phyloP scores from a whole-genome alignment of 2,113 vertebrate species.

The Tragelaphus strepsiceros region DNA sequence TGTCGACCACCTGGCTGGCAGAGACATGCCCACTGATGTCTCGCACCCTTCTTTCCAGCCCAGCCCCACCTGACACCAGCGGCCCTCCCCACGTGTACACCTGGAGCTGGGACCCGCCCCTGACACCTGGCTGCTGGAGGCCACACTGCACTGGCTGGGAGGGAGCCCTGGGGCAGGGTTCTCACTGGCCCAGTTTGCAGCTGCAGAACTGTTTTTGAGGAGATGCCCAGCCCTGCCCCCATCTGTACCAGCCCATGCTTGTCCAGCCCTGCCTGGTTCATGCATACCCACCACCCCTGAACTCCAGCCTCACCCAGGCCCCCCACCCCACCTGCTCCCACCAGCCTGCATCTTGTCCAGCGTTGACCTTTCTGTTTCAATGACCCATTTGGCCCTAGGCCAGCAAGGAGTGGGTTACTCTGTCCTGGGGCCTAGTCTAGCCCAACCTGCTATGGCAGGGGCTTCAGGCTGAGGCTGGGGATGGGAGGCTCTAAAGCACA shows the following conservation, averaged over 20 bases:
- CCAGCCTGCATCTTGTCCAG: conserved; percentile 35
- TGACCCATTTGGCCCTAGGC: background rate
- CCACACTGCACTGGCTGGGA: background rate
- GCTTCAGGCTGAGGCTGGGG: background rate
- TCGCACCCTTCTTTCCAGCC: background rate
- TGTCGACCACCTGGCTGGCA: background rate
- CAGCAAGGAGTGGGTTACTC: background rate
- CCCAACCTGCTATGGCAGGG: background rate
- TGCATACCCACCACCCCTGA: background rate
- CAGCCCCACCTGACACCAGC: background rate
- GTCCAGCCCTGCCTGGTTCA: background rate
- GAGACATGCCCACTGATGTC: background rate
- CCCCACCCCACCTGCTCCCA: background rate
- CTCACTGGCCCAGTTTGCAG: background rate
- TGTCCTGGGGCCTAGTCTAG: background rate
- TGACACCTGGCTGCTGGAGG: background rate
- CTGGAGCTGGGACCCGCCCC: background rate
- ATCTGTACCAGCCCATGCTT: background rate
- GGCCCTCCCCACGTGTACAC: background rate
- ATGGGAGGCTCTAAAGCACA: conserved; percentile 73
- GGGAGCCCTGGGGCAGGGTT: background rate
- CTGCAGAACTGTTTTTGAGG: background rate
- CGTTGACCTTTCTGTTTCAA: background rate
- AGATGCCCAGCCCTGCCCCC: background rate
- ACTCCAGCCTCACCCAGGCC: background rate